Base-by-base conservation (phyloP, 1,140 invertebrate genomes). In the Drosophila pachea region DNA sequence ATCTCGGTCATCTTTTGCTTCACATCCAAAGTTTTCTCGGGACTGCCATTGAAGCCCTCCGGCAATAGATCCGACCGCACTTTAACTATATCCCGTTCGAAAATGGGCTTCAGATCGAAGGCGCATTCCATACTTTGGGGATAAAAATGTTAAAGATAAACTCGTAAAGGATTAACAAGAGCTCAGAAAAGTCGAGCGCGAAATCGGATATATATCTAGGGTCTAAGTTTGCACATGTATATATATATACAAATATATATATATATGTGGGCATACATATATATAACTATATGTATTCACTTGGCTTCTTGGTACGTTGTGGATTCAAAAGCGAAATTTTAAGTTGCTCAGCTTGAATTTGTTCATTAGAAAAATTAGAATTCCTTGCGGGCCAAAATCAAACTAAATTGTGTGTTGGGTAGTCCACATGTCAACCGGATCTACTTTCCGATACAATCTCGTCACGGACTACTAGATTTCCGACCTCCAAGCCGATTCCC, bases 101-200 rank as follows among this genome's bases (percentile, higher is more conserved):
- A 78, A 0, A 78, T 9, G 0, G 32, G 52, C 7, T 38, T 49
- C 0, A 78, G n/a, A 9, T 78, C 70, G 4, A 78, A 78, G 0
- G n/a, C 7, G 8, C 77, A 77, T 7, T 68, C 59, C 54, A 68
- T 53, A 8, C n/a, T n/a, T n/a, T n/a, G n/a, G n/a, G n/a, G n/a
- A n/a, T 5, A 9, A 16, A 45, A 22, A 0, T 22, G 22, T 22
- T 22, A 3, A 22, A 22, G 22, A 22, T 2, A 45, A 7, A 45
- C 36, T 9, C 8, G 9, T 4, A 22, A 16, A 22, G 14, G 22
- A 22, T 45, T 4, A 45, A 9, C 22, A 2, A 3, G 1, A 22
- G 7, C 9, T 22, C 9, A n/a, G 5, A 7, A 31, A 33, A 35
- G 16, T 45, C 16, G 12, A 35, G 14, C 32, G 3, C 6, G 5